Evolutionary conservation across 2,888 invertebrate genomes (phyloP), one percentile per base, ranked within the genome.

Genomic region (Candidula unifasciata): DNA sequence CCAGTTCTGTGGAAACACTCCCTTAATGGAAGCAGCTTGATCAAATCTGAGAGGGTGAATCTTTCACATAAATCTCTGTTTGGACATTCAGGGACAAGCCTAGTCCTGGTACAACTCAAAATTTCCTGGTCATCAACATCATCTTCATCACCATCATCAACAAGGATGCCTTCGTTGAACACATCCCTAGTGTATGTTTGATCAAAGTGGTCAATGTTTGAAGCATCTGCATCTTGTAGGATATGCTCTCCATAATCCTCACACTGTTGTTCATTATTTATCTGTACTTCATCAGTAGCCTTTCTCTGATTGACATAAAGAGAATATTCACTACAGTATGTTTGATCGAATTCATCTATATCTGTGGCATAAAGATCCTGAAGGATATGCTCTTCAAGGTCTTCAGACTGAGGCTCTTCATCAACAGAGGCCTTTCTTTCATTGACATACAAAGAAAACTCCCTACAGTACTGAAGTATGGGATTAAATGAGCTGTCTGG

Each of bases 101-200:
- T 6, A 16, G 30, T 37, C 54, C 30, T 76, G 54, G 6, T 57
- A n/a, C 5, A 18, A 33, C 35, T 57, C 35, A 35, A 27, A 8
- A 3, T 24, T 77, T 77, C 60, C 30, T 3, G n/a, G 35, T 60
- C 77, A 54, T 30, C 6, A 52, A 8, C 24, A 21, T 21, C 24
- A 3, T 78, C 78, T 27, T 78, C 78, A 60, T 78, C 78, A n/a
- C 78, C 44, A 18, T 78, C 78, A 78, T 78, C 64, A 35, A 66
- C 37, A 27, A 78, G 60, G 35, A 78, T 33, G 35, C 78, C 35
- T 37, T 66, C 37, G 37, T 78, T 78, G 18, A 78, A 44, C 1
- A 64, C 37, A 66, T 78, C 78, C 37, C 27, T 44, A 18, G 16
- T 8, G 44, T n/a, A 44, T 18, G 78, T 64, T 3, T n/a, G 35